Conservation (phyloP, 2,113 vertebrate species). For the Dipodomys ordii region DNA sequence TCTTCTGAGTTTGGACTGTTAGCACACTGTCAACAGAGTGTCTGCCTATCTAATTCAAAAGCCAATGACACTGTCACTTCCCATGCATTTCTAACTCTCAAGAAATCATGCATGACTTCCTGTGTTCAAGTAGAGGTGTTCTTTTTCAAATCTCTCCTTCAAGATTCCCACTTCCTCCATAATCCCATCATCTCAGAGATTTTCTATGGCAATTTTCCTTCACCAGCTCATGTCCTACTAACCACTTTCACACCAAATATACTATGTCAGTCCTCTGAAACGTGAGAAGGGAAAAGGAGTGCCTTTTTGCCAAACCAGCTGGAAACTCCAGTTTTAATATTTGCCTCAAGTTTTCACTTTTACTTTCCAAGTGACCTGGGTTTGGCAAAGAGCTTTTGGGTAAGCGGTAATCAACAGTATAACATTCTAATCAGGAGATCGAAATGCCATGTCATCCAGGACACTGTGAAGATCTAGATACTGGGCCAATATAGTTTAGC, state of each 20-base stretch:
- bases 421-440: neutral
- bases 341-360: constrained; percentile 49
- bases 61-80: neutral
- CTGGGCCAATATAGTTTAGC: neutral
- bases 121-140: neutral
- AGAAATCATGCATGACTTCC: neutral
- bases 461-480: neutral
- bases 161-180: neutral
- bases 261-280: neutral
- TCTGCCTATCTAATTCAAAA: neutral
- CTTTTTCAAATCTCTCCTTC: neutral
- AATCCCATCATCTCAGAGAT: neutral
- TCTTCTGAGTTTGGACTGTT: neutral
- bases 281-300: neutral
- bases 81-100: neutral
- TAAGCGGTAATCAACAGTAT: constrained; percentile 35
- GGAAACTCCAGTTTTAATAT: constrained; percentile 33
- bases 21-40: neutral
- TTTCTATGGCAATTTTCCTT: neutral
- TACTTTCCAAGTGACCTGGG: constrained; percentile 58
- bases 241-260: neutral
- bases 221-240: neutral
- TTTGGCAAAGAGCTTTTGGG: constrained; percentile 34
- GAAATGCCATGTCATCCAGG: constrained; percentile 31
- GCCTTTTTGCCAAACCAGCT: neutral